Evolutionary conservation across 2,113 vertebrate species (phyloP), one percentile per base, ranked within the genome.

Genomic region (Gyps fulvus): DNA sequence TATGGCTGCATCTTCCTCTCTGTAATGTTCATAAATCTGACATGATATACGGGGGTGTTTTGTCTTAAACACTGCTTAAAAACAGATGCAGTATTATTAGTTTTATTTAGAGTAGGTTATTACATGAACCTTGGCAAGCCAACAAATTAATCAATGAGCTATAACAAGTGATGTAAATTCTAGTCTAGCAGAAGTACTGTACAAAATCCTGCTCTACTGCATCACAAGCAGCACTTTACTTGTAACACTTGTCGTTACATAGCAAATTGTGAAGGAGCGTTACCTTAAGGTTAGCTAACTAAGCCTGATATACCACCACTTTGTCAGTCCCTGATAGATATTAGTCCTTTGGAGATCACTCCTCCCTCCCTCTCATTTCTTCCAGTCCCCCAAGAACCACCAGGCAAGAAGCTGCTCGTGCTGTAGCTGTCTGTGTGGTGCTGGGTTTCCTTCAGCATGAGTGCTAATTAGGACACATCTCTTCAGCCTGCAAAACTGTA

Each of bases 291-390:
- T 38, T 9, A 58, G 55, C 34, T 74, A 45, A 8, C 50, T 18
- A 34, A 72, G 45, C 59, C 36, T 74, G 59, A 10, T n/a, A 2
- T 2, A 19, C 25, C n/a, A 31, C 23, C 20, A 6, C 40, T 43
- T 42, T 13, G 3, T 63, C 21, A 0, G 15, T 36, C 47, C 25
- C 10, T 0, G 1, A 4, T 7, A 69, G 32, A 36, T 18, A 9
- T 49, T 27, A 43, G 70, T 59, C 40, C 27, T 85, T 54, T 47
- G 50, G 57, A 4, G 16, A 73, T 69, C 27, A 55, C 32, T 79
- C n/a, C 13, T 89, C 7, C 42, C 12, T 50, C 0, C 2, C 27
- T 57, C 13, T 65, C 3, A 1, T 77, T 73, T 78, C 43, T 70
- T 49, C 45, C 11, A 26, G 22, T 54, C 26, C 40, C 20, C 2